phyloP scores from a whole-genome alignment of 1,140 invertebrate species.

The Habropoda laboriosa region DNA sequence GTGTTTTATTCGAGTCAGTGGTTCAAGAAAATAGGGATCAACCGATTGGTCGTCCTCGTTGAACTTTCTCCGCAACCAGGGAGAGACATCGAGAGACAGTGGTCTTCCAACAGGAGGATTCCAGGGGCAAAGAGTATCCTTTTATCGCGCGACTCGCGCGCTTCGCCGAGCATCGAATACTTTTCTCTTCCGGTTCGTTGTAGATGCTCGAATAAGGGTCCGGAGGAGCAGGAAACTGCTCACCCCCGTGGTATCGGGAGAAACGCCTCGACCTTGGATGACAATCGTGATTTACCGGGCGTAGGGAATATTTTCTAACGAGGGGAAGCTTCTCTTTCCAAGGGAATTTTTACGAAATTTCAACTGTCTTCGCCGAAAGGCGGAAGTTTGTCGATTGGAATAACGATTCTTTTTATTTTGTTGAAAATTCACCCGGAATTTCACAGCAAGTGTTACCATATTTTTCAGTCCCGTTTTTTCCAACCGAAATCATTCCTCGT shows the following conservation, averaged over 20 bases:
- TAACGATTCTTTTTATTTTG: too few species aligned
- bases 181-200: background rate
- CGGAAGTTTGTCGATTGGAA: too few species aligned
- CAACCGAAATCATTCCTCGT: background rate
- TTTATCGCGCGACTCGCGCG: background rate
- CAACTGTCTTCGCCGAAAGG: background rate
- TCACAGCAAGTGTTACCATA: too few species aligned
- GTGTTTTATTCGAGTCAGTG: background rate
- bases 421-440: too few species aligned
- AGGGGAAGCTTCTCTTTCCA: background rate
- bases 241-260: background rate
- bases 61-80: background rate
- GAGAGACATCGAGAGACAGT: background rate
- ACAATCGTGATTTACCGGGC: background rate
- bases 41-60: slow-evolving; percentile 4
- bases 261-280: background rate
- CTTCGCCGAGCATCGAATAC: slow-evolving; percentile 1
- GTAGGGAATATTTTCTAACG: background rate
- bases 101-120: background rate
- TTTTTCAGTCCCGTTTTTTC: background rate
- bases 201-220: background rate
- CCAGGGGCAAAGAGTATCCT: background rate
- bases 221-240: background rate
- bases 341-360: background rate
- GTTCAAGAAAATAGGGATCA: background rate